Conservation (phyloP, 2,797 vertebrate species). For the Pipistrellus kuhlii region DNA sequence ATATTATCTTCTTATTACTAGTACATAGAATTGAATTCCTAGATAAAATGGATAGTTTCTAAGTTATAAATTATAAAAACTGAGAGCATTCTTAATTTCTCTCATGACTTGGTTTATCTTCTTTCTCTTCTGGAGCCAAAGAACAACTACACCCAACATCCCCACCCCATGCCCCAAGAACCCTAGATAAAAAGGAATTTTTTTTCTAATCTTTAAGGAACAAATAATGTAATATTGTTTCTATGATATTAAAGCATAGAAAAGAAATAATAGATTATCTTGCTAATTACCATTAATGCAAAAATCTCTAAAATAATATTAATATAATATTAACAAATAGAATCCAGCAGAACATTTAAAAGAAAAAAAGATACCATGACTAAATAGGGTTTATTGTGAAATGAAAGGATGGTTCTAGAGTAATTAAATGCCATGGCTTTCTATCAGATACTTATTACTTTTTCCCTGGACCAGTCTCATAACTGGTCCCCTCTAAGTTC, state of each 20-base stretch:
- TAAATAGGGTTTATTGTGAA: not conserved
- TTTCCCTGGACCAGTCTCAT: not conserved
- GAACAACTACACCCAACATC: not conserved
- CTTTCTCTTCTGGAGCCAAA: constrained; percentile 22
- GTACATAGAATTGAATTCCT: constrained; percentile 2
- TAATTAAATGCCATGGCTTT: not conserved
- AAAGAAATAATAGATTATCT: constrained; percentile 34
- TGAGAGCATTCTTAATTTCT: constrained; percentile 44
- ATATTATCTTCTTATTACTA: too few relatives aligned
- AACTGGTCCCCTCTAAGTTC: not conserved
- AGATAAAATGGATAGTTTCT: constrained; percentile 41
- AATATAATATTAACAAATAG: not conserved
- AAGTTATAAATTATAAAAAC: constrained; percentile 30
- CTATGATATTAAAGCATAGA: not conserved
- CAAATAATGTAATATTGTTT: not conserved
- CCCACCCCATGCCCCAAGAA: not conserved
- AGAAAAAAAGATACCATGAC: not conserved
- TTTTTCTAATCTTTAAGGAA: constrained; percentile 40
- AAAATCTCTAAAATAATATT: not conserved
- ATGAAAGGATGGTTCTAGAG: not conserved
- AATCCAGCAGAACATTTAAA: not conserved
- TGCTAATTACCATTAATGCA: constrained; percentile 22
- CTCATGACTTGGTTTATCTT: constrained; percentile 12
- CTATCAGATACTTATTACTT: not conserved
- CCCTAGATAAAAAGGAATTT: constrained; percentile 8